These are phyloP conservation scores for Abramis brama DNA, from an alignment of 2,113 vertebrate genomes.

Conservation along the genomic window DNA sequence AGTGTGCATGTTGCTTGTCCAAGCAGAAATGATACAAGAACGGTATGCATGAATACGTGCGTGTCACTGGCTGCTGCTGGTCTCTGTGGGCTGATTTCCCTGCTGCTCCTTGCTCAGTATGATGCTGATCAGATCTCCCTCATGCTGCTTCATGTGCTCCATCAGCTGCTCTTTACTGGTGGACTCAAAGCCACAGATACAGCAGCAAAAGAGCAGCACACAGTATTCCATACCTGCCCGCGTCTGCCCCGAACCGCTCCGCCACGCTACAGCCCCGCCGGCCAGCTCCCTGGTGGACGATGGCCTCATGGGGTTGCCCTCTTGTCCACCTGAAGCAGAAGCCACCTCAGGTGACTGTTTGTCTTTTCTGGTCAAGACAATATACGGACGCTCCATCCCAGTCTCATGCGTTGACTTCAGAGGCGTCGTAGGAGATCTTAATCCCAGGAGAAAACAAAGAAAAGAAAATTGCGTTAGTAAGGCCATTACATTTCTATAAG, in stretches of 20 bases:
- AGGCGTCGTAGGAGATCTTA: conserved; percentile 61
- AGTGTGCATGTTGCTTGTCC: conserved; percentile 9
- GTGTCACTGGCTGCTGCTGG: conserved; percentile 61
- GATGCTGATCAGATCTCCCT: conserved; percentile 97
- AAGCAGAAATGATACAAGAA: background rate
- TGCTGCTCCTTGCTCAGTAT: conserved; percentile 92
- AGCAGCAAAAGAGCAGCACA: conserved; percentile 95
- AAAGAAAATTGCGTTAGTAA: background rate
- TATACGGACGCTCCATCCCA: conserved; percentile 41
- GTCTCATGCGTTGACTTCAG: conserved; percentile 67
- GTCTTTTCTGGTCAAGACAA: conserved; percentile 69
- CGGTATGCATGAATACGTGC: background rate
- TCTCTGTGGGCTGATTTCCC: conserved; percentile 64
- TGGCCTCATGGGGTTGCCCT: conserved; percentile 35
- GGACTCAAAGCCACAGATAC: conserved; percentile 96
- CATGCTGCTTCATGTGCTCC: conserved; percentile 99
- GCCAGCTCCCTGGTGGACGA: conserved; percentile 54
- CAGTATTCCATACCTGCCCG: conserved; percentile 85
- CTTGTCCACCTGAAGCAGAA: conserved; percentile 61
- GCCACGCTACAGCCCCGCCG: conserved; percentile 51
- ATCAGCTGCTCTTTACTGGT: conserved; percentile 94
- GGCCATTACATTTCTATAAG: background rate
- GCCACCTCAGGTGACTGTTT: conserved; percentile 65
- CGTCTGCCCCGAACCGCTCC: conserved; percentile 27
- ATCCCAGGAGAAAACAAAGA: background rate